Evolutionary conservation across 2,113 vertebrate species (phyloP).

Genomic region (Callipepla californica): DNA sequence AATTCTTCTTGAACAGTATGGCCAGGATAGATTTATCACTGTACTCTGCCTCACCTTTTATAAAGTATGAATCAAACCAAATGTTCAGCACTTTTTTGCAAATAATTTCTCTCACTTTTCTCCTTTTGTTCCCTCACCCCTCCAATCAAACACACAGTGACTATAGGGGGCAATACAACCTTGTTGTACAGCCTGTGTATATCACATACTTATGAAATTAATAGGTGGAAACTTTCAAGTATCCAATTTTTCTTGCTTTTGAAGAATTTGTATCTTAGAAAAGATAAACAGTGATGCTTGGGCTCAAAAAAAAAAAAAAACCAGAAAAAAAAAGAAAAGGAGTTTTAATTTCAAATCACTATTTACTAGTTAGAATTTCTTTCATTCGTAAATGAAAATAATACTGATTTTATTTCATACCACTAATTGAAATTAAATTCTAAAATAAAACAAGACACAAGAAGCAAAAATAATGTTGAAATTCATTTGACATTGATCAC

Average conservation of each 20-base stretch:
- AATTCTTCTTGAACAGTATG: neutral
- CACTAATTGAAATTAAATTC: slow-evolving; percentile 53
- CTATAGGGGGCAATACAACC: slow-evolving; percentile 83
- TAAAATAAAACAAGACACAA: neutral
- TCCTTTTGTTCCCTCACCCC: neutral
- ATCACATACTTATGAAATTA: neutral
- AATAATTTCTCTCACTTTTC: neutral
- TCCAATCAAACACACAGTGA: slow-evolving; percentile 62
- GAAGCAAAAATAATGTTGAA: slow-evolving; percentile 55
- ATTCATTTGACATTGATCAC: slow-evolving; percentile 67
- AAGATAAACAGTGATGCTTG: slow-evolving; percentile 23
- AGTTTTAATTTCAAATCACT: neutral
- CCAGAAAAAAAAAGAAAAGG: too few species aligned
- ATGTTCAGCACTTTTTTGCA: neutral
- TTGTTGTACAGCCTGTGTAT: slow-evolving; percentile 47
- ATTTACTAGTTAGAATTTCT: neutral
- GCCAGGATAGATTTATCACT: neutral
- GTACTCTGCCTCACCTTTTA: neutral
- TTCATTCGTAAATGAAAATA: slow-evolving; percentile 28
- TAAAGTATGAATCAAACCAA: neutral
- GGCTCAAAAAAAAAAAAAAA: neutral
- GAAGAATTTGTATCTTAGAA: neutral
- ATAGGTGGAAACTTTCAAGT: neutral
- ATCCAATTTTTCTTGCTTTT: slow-evolving; percentile 33
- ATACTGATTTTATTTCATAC: slow-evolving; percentile 43